These are phyloP conservation scores for Helicoverpa armigera DNA, from an alignment of 1,140 invertebrate species.

Conservation along the genomic window DNA sequence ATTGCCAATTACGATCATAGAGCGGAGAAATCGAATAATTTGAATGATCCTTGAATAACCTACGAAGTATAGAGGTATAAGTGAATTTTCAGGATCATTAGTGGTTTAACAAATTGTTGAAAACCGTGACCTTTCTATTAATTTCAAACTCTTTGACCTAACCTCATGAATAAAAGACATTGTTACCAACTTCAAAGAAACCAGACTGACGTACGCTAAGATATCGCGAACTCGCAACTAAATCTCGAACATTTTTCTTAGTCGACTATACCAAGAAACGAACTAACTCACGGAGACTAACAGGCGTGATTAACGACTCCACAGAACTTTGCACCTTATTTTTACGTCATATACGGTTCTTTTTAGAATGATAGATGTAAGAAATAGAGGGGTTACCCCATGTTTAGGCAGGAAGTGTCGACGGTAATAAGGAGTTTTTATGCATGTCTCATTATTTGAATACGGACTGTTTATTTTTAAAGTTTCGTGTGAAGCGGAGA, in stretches of 20 bases:
- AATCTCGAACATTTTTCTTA: conserved; percentile 40
- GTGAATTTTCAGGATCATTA: neutral
- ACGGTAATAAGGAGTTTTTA: conserved; percentile 60
- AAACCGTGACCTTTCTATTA: neutral
- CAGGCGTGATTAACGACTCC: conserved; percentile 3
- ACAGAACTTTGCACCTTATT: conserved; percentile 2
- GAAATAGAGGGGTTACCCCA: conserved; percentile 44
- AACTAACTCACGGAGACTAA: conserved; percentile 13
- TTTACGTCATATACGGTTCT: neutral
- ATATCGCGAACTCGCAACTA: neutral
- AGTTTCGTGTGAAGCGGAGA: conserved; percentile 35
- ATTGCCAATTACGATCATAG: neutral
- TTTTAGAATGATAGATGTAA: neutral
- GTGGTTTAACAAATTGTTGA: too few relatives aligned
- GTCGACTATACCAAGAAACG: conserved; percentile 29
- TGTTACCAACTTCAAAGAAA: neutral
- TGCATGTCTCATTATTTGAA: conserved; percentile 56
- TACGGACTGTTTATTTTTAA: conserved; percentile 54
- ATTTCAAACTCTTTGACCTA: neutral
- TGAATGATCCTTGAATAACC: neutral
- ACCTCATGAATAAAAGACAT: neutral
- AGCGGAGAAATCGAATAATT: neutral
- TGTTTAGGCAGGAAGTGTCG: conserved; percentile 55
- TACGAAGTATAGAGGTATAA: neutral
- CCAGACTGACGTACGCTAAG: conserved; percentile 13